phyloP scores from a whole-genome alignment of 2,113 vertebrate genomes.

The Xenopus tropicalis region UCB_Xtro_10.0 CM004450.2:83334001-83334500 shows the following conservation, averaged over 20 bases:
- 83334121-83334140: no score
- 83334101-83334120: no score
- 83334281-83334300: conserved; percentile 89
- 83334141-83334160: no score
- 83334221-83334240: conserved; percentile 72
- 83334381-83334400: conserved; percentile 95
- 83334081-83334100: no score
- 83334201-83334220: conserved; percentile 60
- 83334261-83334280: conserved; percentile 97
- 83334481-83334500: conserved; percentile 95
- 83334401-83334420: conserved; percentile 89
- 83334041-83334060: no score
- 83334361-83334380: conserved; percentile 88
- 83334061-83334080: no score
- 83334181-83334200: background rate
- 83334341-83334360: conserved; percentile 96
- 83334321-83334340: conserved; percentile 98
- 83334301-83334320: conserved; percentile 96
- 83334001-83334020: no score
- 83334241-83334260: conserved; percentile 99
- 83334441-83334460: conserved; percentile 89
- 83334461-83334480: conserved; percentile 96
- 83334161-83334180: no score
- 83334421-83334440: conserved; percentile 78
- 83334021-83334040: no score